Evolutionary conservation across 2,113 vertebrate species (phyloP).

Genomic region (Chauna torquata): DNA sequence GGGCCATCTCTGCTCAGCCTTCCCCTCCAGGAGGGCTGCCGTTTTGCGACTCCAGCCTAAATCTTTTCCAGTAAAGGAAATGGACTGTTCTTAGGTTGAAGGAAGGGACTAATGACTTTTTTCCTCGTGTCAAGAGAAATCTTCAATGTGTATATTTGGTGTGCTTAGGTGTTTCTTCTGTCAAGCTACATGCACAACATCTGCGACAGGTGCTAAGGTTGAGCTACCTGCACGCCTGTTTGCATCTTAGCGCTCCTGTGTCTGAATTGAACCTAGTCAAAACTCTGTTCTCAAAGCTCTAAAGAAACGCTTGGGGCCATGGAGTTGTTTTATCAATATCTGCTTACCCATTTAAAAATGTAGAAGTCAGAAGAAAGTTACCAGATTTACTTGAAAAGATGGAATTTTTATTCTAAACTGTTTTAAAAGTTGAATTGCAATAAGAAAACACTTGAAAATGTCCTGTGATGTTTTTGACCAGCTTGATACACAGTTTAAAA

Average conservation of each 20-base stretch:
- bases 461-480: not conserved
- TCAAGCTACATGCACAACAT: not conserved
- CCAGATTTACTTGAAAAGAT: not conserved
- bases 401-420: not conserved
- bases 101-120: not conserved
- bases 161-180: not conserved
- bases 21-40: not conserved
- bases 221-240: not conserved
- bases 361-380: not conserved
- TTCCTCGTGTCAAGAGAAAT: not conserved
- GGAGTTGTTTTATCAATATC: no score
- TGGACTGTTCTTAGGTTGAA: not conserved
- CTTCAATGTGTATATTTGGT: not conserved
- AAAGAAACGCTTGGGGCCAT: rapidly evolving
- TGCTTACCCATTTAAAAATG: not conserved
- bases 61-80: not conserved
- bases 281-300: not conserved
- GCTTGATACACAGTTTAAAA: not conserved
- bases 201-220: not conserved
- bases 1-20: not conserved
- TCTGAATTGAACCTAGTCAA: not conserved
- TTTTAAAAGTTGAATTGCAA: not conserved
- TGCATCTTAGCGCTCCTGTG: rapidly evolving
- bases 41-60: rapidly evolving
- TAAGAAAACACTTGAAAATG: not conserved